These are phyloP conservation scores for Chondrosia reniformis DNA, from an alignment of 37 sponge, comb jelly and placozoan genomes.

Conservation along the genomic window DNA sequence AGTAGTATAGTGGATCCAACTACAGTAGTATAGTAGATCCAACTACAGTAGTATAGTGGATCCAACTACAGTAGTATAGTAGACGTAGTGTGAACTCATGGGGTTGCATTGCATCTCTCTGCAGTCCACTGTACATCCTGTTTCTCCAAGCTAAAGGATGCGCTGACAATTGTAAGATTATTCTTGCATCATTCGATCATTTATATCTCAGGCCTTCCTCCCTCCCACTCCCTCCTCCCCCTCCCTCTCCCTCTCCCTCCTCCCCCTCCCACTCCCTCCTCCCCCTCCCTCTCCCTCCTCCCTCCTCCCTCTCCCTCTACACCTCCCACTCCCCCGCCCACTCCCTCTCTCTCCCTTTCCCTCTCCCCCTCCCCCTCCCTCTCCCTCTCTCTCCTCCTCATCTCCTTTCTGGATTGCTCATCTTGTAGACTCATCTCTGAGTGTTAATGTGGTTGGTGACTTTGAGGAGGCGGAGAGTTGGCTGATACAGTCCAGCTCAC, in stretches of 20 bases:
- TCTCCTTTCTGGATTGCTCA: not conserved
- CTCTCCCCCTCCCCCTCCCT: no score
- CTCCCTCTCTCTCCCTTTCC: no score
- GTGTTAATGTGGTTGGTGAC: conserved; percentile 54
- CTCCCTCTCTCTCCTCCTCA: not conserved
- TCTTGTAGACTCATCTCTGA: conserved; percentile 27
- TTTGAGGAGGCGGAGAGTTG: conserved; percentile 61
- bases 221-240: no score
- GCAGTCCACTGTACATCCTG: conserved; percentile 72
- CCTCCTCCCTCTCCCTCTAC: no score
- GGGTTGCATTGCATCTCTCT: not conserved
- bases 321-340: no score
- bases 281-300: no score
- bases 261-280: no score
- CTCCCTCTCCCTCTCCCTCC: no score
- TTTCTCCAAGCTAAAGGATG: conserved; percentile 71
- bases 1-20: not conserved
- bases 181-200: no score
- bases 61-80: not conserved
- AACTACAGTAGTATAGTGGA: not conserved
- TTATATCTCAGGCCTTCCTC: no score
- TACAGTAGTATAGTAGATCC: not conserved
- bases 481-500: not conserved
- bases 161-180: no score
- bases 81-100: not conserved